Percentiles rank a stretch among this genome's conserved stretches.
phyloP scores from a whole-genome alignment of 2,888 invertebrate species.

The Luperina testacea region DNA sequence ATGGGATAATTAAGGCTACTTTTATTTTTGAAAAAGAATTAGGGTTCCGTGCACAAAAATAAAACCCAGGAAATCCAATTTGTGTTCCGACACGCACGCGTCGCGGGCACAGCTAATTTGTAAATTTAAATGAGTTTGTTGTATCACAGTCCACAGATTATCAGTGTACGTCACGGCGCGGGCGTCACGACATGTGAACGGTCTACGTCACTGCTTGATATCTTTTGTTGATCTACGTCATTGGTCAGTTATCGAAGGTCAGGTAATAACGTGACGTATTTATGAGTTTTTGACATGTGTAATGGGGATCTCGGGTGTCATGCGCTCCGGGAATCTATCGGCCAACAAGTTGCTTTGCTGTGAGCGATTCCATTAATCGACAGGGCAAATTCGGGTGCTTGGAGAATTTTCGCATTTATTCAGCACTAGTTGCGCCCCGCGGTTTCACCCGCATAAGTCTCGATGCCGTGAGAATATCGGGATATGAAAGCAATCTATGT shows the following conservation, averaged over 20 bases:
- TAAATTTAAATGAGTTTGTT: neutral
- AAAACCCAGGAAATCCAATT: neutral
- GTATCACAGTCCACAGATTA: neutral
- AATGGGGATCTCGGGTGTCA: neutral
- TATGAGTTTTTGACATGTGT: neutral
- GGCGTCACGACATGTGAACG: constrained; percentile 4
- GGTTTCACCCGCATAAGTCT: neutral
- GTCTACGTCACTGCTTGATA: constrained; percentile 29
- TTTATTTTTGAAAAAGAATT: neutral
- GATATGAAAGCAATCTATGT: neutral
- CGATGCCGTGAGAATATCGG: neutral
- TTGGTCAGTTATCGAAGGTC: constrained; percentile 1
- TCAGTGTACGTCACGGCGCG: constrained; percentile 10
- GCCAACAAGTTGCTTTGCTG: neutral
- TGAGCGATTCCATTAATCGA: neutral
- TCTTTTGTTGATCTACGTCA: constrained; percentile 30
- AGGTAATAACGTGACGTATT: constrained; percentile 3
- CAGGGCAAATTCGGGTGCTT: neutral
- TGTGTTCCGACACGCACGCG: too few relatives aligned
- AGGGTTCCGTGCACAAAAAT: neutral
- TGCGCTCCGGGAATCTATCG: neutral
- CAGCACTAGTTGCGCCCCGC: neutral
- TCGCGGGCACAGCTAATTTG: constrained; percentile 4
- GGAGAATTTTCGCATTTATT: neutral
- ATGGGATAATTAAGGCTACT: neutral